Conservation (phyloP, 1,140 invertebrate genomes). For the Alviniconcha marisindica region DNA sequence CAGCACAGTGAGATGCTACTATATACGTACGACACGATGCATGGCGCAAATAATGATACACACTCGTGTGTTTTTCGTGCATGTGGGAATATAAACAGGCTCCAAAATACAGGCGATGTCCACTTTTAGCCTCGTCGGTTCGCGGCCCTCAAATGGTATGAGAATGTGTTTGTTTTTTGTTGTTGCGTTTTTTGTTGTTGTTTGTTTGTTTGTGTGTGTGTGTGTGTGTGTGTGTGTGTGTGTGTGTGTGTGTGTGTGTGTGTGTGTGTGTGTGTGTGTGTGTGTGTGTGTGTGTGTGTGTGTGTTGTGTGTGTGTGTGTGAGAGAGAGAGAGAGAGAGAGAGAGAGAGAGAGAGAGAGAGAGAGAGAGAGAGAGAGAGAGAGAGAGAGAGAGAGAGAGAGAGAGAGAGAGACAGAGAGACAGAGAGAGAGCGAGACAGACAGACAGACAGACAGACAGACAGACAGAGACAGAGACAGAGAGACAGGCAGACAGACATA, state of each 20-base stretch:
- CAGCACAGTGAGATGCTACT: neutral
- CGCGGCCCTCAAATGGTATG: too few species aligned
- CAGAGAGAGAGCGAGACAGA: neutral
- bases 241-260: constrained; percentile 31
- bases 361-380: constrained; percentile 5
- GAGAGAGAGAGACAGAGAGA: neutral
- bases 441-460: neutral
- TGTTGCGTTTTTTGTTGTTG: too few species aligned
- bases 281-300: constrained; percentile 21
- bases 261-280: constrained; percentile 29
- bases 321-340: neutral
- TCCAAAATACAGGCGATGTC: too few species aligned
- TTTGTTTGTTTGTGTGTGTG: neutral
- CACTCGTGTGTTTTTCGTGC: too few species aligned
- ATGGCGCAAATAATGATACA: neutral
- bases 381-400: constrained; percentile 3
- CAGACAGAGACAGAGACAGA: neutral
- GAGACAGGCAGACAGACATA: too few species aligned
- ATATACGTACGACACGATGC: neutral
- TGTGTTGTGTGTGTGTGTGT: neutral
- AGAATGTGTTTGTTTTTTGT: too few species aligned
- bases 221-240: constrained; percentile 33
- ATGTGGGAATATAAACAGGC: too few species aligned
- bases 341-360: neutral
- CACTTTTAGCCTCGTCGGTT: too few species aligned